Evolutionary conservation across 2,888 invertebrate genomes (phyloP), one percentile per base, ranked within the genome.

Genomic region (Tolmerus cingulatus): DNA sequence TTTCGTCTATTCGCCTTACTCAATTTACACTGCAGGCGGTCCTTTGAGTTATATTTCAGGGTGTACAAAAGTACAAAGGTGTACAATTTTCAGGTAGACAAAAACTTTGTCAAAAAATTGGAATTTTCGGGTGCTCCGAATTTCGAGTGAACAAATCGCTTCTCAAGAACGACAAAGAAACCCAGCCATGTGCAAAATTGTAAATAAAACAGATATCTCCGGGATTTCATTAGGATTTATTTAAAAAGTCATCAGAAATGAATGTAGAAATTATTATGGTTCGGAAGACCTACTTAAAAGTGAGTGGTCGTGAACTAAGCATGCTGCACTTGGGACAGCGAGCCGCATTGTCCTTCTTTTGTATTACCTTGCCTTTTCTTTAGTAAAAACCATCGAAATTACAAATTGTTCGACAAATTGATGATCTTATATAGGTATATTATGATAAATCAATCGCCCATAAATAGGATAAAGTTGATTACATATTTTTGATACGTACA

Each of bases 241-340:
- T 88, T 87, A 88, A 88, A 84, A 87, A 88, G 88, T 88, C 88
- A 88, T 88, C 86, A 51, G 79, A 81, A 51, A 34, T 9, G n/a
- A 84, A 84, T 40, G 74, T 14, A 84, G 19, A 55, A 81, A 81
- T 81, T 81, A 81, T 34, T 51, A 51, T 55, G 34, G 30, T n/a
- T 34, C 27, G 34, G 55, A n/a, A 30, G 14, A 55, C 30, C 81
- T 57, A 30, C 81, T 81, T 81, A 51, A 43, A 1, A 74, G 30
- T 30, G 74, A 74, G 34, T 27, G 34, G 34, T 9, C 74, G 5
- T 27, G 74, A 27, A 16, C 14, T 30, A 27, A 5, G 30, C 23
- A 34, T 46, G 16, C n/a, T 51, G 51, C 51, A 51, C 51, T 14
- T 4, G n/a, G 51, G 51, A n/a, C 51, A 51, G 5, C 4, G 51